A percentile compares a stretch with the other conserved stretches of the same genome.
These are phyloP conservation scores for Nannoperca australis DNA, from an alignment of 2,797 vertebrate genomes.

Conservation along the genomic window DNA sequence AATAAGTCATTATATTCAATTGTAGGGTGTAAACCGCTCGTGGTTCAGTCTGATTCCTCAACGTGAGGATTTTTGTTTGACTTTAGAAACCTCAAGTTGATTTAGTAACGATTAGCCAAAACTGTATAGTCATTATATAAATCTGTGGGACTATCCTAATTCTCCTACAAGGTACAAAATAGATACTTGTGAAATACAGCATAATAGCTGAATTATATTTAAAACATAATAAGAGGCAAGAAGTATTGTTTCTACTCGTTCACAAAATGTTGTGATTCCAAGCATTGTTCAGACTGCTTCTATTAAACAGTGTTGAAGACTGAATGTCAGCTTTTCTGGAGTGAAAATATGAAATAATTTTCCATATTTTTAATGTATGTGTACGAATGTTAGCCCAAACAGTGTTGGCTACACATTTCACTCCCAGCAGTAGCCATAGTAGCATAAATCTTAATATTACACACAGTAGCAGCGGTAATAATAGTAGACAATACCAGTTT, in stretches of 20 bases:
- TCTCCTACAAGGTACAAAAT: neutral
- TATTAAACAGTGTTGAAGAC: neutral
- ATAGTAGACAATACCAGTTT: neutral
- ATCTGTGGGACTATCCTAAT: neutral
- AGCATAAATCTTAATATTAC: slow-evolving; percentile 17
- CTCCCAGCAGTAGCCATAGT: slow-evolving; percentile 8
- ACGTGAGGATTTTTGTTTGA: neutral
- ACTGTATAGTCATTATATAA: neutral
- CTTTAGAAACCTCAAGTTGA: neutral
- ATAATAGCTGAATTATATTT: neutral
- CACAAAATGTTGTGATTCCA: neutral
- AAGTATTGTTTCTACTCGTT: neutral
- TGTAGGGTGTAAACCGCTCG: neutral
- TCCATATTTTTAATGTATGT: neutral
- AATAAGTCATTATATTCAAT: neutral
- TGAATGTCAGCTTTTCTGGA: neutral
- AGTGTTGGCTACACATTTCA: slow-evolving; percentile 3
- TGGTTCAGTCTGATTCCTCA: neutral
- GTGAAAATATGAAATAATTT: neutral
- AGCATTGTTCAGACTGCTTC: neutral
- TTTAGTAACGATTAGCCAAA: neutral
- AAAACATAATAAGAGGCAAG: neutral
- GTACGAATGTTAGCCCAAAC: neutral
- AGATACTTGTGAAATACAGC: neutral
- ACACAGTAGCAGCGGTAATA: neutral